Evolutionary conservation across 53 echinoderm and acorn worm genomes (phyloP), one percentile per base, ranked within the genome.

Genomic region (Zoroaster sp.): DNA sequence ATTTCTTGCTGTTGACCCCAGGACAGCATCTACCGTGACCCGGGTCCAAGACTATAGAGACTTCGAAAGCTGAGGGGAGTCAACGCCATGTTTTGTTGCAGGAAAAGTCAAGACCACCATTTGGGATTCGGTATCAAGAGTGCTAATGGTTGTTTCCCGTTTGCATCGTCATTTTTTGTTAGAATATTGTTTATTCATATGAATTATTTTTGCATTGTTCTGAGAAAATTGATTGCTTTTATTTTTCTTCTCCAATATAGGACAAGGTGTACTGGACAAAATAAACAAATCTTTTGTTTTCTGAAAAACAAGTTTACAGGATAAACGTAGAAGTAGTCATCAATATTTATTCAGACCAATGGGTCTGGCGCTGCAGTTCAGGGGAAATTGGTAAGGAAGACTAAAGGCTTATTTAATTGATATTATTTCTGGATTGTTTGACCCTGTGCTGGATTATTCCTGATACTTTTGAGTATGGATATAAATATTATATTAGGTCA

Each of bases 181-280:
- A 14, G 8, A 8, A 47, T 14, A 47, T 8, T 47, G 49, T 14
- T 47, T 14, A 47, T 47, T 47, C 49, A 69, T 34, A 7, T 30
- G 4, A 3, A 35, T 28, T 28, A 10, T 9, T 15, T 35, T 6
- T 66, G 28, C 66, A 31, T 66, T 66, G 18, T 17, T 23, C 28
- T 66, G 6, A 76, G 17, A 28, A 59, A 59, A 23, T 15, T n/a
- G n/a, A n/a, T n/a, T 59, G 23, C 25, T 15, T 59, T 59, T 59
- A 9, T 55, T 0, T 55, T 5, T 31, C 18, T 76, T 49, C 23
- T 13, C 14, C 11, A 46, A 8, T 17, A 37, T 51, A 85, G 85
- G 85, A 85, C 44, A 70, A 2, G 12, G 71, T 85, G n/a, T 85
- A 70, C 85, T 85, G 85, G 85, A 35, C 70, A 3, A 70, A 85